Evolutionary conservation across 1,140 invertebrate species (phyloP), one percentile per base, ranked within the genome.

Genomic region (Ceratina australensis): DNA sequence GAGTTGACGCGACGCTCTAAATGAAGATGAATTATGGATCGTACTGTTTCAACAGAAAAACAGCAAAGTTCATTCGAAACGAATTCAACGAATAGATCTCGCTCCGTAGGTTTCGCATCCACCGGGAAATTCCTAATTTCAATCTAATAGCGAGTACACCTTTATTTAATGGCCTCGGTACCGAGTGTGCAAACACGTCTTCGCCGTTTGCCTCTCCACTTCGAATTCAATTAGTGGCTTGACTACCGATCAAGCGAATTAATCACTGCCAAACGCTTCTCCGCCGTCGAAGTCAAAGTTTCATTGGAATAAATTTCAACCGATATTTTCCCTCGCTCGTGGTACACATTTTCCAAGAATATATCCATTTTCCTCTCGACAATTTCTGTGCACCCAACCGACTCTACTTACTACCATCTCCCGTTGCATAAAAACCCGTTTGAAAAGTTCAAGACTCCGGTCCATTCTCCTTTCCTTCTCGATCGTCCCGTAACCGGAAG

Each of bases 401-500:
- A 42, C 10, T 42, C 33, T 10, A 1, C 33, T 42, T 42, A 42
- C 33, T 42, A 42, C 33, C 33, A 10, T 42, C 33, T 42, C 10
- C 33, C 33, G 33, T 42, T 42, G 10, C 33, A 10, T 42, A 42
- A 42, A 42, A 42, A 42, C 33, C n/a, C n/a, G 33, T 42, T 22
- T 22, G 5, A 57, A 57, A 20, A 57, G 22, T n/a, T 20, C 12
- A 8, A 22, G 56, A 8, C 20, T 22, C 56, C 10, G 33, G 33
- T 57, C 20, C 20, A 24, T 57, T 22, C 20, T 12, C 20, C 20
- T 65, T 10, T 66, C 47, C 47, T 50, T 26, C 26, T 18, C 22
- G 20, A 50, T 66, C 22, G 7, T 10, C 8, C 5, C 18, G 18
- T 8, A 84, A 86, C 67, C 72, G 84, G 85, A 83, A 86, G 59